These are phyloP conservation scores for Kryphioiulus occultus DNA, from an alignment of 2,888 invertebrate genomes.

Conservation along the genomic window DNA sequence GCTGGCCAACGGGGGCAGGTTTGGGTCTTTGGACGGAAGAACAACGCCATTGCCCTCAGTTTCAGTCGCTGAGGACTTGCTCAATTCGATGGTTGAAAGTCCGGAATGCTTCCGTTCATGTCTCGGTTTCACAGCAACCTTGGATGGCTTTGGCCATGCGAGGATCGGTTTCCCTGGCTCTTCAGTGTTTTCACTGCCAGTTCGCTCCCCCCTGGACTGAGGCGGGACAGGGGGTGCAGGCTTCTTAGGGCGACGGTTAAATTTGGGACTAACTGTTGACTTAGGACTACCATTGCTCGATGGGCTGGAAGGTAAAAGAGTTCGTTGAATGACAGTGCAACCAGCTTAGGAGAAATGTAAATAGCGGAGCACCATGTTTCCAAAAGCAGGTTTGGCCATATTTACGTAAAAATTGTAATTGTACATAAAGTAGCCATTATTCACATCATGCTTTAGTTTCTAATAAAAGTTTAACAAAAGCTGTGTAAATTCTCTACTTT, in stretches of 20 bases:
- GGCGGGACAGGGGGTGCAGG: conserved; percentile 41
- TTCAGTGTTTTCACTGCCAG: background rate
- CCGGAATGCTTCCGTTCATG: conserved; percentile 41
- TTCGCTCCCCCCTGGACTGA: background rate
- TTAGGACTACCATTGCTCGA: conserved; percentile 47
- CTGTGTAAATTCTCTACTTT: no score
- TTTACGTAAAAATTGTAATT: no score
- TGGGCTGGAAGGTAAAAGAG: background rate
- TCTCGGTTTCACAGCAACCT: background rate
- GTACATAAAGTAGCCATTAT: no score
- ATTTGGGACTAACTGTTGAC: conserved; percentile 44
- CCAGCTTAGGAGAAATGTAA: background rate
- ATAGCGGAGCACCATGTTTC: no score
- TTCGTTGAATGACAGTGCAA: background rate
- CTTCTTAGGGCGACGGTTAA: conserved; percentile 41
- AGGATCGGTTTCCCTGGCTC: background rate
- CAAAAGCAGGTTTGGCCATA: no score
- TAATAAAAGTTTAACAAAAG: no score
- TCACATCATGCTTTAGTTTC: no score
- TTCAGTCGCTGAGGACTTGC: background rate
- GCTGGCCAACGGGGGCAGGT: background rate
- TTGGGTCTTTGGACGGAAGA: background rate
- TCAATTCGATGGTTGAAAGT: conserved; percentile 41
- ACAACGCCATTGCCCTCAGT: background rate
- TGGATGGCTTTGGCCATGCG: background rate